Conservation (phyloP, 2,113 vertebrate species). For the Ammospiza nelsoni region DNA sequence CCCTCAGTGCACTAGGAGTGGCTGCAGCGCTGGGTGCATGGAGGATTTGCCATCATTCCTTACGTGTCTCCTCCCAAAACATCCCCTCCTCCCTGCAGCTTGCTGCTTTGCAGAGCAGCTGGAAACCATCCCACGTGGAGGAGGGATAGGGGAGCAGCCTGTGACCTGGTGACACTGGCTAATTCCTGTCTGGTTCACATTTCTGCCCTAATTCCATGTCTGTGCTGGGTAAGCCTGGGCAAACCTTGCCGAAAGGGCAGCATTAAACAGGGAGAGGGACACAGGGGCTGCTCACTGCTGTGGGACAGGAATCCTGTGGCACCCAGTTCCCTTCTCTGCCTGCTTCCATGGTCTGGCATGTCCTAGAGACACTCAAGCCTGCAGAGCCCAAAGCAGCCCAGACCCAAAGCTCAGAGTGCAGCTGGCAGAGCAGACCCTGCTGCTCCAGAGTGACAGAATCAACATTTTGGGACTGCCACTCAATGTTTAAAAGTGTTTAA, state of each 20-base stretch:
- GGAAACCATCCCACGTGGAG: neutral
- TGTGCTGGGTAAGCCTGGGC: neutral
- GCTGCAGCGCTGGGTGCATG: neutral
- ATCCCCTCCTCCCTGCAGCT: neutral
- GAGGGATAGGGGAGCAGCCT: neutral
- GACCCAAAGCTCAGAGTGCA: neutral
- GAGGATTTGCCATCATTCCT: neutral
- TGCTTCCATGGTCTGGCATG: neutral
- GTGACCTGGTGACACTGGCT: neutral
- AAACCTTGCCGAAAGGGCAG: neutral
- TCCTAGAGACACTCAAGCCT: fast-evolving
- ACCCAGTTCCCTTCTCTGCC: neutral
- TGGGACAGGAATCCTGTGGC: too few species aligned
- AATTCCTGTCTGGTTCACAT: neutral
- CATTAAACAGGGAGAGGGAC: neutral
- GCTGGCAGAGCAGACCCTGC: neutral
- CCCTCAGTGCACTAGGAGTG: neutral
- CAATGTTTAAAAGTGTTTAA: neutral
- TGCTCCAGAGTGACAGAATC: fast-evolving
- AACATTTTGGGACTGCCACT: neutral
- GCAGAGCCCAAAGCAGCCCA: neutral
- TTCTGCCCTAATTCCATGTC: neutral
- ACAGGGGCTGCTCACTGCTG: neutral
- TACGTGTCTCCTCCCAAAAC: neutral
- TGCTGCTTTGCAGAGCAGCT: neutral